Percentiles rank a stretch among this genome's conserved stretches.
Evolutionary conservation across 2,113 vertebrate species (phyloP).

Genomic region (Menura novaehollandiae): DNA sequence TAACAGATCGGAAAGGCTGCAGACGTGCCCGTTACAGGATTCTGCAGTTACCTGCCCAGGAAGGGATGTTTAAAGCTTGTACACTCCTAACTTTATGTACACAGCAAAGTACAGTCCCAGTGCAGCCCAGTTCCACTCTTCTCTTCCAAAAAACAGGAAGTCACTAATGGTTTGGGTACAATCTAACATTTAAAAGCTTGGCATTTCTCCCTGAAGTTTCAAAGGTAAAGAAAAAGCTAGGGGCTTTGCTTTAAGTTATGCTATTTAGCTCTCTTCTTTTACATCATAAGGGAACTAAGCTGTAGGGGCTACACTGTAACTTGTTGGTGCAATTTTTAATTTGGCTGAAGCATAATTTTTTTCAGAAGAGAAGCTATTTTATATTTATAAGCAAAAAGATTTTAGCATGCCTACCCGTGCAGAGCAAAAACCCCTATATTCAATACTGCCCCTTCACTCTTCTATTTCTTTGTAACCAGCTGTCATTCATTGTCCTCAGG

Average conservation of each 20-base stretch:
- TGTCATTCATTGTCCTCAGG: conserved; percentile 63
- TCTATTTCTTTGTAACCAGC: conserved; percentile 62
- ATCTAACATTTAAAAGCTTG: not conserved
- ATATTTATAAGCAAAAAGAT: conserved; percentile 53
- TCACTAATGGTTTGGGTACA: not conserved
- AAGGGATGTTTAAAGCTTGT: not conserved
- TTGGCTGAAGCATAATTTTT: not conserved
- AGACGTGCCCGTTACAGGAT: not conserved
- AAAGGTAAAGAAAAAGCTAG: not conserved
- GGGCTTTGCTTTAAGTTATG: not conserved
- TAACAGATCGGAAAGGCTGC: not conserved
- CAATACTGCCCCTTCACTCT: conserved; percentile 15
- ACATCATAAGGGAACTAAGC: not conserved
- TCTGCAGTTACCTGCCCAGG: not conserved
- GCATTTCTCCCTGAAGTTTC: not conserved
- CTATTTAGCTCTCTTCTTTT: not conserved
- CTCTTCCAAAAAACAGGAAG: not conserved
- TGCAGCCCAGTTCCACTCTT: not conserved
- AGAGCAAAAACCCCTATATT: conserved; percentile 28
- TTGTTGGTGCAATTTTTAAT: not conserved
- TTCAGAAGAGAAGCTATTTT: not conserved
- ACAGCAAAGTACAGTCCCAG: not conserved
- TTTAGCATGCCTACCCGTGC: conserved; percentile 15
- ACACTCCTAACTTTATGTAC: not conserved
- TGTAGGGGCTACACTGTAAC: not conserved